phyloP scores from a whole-genome alignment of 2,797 vertebrate genomes.

The Gallirallus australis region DNA sequence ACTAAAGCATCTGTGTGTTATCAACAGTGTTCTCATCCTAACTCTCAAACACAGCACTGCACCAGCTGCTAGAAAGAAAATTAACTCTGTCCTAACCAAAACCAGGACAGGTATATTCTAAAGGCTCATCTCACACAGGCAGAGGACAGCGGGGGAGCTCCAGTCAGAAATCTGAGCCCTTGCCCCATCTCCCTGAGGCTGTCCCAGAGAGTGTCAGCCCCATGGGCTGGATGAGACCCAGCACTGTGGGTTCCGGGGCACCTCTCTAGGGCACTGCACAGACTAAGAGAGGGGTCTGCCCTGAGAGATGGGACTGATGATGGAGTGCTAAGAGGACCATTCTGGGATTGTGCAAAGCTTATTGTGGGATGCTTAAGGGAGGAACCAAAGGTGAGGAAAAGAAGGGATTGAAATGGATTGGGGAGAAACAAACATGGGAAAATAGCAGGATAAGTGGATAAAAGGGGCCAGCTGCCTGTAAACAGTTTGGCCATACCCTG shows the following conservation, averaged over 20 bases:
- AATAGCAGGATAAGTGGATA: not conserved
- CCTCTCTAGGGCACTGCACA: not conserved
- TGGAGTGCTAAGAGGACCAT: not conserved
- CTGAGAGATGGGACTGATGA: not conserved
- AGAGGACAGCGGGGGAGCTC: not conserved
- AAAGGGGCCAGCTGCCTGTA: not conserved
- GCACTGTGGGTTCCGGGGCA: rapidly evolving
- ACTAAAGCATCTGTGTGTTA: too few species aligned
- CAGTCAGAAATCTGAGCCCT: rapidly evolving
- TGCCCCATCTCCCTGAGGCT: not conserved
- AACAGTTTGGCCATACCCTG: not conserved
- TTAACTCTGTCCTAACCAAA: too few species aligned
- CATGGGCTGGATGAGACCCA: rapidly evolving
- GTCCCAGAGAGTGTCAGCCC: not conserved
- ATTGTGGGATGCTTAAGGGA: not conserved
- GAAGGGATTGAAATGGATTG: not conserved
- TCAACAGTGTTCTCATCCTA: too few species aligned
- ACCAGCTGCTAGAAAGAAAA: too few species aligned
- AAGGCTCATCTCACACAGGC: not conserved
- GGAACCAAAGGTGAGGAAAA: not conserved
- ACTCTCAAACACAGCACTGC: too few species aligned
- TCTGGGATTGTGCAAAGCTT: not conserved
- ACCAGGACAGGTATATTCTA: not conserved
- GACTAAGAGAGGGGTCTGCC: not conserved
- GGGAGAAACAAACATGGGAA: not conserved